Evolutionary conservation across 2,888 invertebrate species (phyloP).

Genomic region (Drosophila phalerata): DNA sequence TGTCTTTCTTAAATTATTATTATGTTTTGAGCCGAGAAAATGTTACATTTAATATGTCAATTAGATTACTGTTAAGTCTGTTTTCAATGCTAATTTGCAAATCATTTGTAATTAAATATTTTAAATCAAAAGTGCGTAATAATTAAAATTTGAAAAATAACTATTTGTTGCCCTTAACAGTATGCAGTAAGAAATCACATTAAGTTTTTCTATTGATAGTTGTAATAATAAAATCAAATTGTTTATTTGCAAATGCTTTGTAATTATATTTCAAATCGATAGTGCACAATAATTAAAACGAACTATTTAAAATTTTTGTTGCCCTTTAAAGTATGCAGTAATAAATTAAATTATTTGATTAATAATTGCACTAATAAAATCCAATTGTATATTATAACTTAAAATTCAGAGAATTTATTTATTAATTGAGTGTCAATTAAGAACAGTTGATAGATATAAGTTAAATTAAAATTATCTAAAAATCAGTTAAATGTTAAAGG

Average conservation of each 20-base stretch:
- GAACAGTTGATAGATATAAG: background rate
- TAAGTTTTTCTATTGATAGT: background rate
- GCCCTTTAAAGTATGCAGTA: background rate
- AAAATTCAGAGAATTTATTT: background rate
- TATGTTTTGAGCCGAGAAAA: conserved; percentile 11
- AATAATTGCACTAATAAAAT: background rate
- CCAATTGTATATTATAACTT: background rate
- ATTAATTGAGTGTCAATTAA: too few species aligned
- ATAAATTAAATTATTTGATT: background rate
- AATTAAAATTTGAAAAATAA: too few species aligned
- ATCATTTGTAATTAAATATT: background rate
- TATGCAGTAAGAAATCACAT: too few species aligned
- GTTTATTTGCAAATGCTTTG: background rate
- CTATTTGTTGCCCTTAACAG: too few species aligned
- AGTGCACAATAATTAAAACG: too few species aligned
- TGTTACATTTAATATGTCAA: conserved; percentile 32
- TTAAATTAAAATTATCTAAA: background rate
- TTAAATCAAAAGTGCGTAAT: background rate
- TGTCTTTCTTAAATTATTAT: conserved; percentile 4
- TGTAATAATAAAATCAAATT: background rate
- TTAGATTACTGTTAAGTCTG: background rate
- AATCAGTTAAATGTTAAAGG: background rate
- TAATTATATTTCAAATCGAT: background rate
- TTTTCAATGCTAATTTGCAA: background rate
- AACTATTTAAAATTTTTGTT: too few species aligned